phyloP scores from a whole-genome alignment of 2,113 vertebrate genomes.

The Notarius lentiginosus region DNA sequence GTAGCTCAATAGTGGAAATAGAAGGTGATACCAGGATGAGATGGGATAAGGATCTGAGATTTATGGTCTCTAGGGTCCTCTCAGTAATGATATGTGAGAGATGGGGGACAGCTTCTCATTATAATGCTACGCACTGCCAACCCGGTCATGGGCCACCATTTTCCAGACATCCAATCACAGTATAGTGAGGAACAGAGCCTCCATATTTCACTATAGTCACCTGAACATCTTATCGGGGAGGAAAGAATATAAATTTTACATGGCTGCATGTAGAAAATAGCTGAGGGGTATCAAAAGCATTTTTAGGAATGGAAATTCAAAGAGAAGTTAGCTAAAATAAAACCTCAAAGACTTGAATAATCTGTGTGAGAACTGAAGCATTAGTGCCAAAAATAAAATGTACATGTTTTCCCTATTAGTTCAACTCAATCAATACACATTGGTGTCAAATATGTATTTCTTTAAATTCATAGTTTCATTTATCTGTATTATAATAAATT shows the following conservation, averaged over 20 bases:
- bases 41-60: conserved; percentile 52
- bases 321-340: conserved; percentile 22
- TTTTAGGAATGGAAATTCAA: conserved; percentile 28
- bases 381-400: not conserved
- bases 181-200: conserved; percentile 15
- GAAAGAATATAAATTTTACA: conserved; percentile 29
- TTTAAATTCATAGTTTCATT: not conserved
- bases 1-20: conserved; percentile 27
- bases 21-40: conserved; percentile 37
- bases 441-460: not conserved
- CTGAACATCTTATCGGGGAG: conserved; percentile 17
- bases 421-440: not conserved
- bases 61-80: conserved; percentile 49
- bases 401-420: not conserved
- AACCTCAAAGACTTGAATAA: conserved; percentile 23
- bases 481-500: not conserved
- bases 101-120: conserved; percentile 44
- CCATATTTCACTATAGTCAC: conserved; percentile 32
- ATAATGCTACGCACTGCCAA: conserved; percentile 46
- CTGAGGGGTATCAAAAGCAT: not conserved
- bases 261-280: conserved; percentile 15
- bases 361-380: not conserved
- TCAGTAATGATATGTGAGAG: conserved; percentile 56
- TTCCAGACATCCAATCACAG: conserved; percentile 51
- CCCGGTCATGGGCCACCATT: conserved; percentile 48